Evolutionary conservation across 2,797 vertebrate genomes (phyloP).

Genomic region (Vultur gryphus): DNA sequence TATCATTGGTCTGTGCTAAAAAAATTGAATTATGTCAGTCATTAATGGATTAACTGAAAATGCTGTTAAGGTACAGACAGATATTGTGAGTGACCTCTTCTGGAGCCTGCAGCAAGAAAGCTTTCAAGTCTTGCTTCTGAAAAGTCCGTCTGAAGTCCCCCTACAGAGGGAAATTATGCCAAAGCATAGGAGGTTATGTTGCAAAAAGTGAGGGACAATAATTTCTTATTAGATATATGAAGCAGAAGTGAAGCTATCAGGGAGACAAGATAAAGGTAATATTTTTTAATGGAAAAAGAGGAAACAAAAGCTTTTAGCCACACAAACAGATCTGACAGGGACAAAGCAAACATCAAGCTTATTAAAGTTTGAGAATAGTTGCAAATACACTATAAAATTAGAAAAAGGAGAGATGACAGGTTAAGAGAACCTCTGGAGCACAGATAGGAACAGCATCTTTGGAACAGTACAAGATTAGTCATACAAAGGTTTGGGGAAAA

Average conservation of each 20-base stretch:
- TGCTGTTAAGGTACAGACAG: not conserved
- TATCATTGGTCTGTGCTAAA: not conserved
- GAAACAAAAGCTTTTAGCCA: not conserved
- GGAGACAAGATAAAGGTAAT: not conserved
- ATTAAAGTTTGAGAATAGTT: not conserved
- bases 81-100: not conserved
- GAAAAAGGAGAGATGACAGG: not conserved
- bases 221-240: not conserved
- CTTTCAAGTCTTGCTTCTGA: not conserved
- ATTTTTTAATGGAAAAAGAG: not conserved
- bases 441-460: not conserved
- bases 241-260: not conserved
- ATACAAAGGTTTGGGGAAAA: not conserved
- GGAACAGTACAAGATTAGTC: not conserved
- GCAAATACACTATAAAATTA: not conserved
- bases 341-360: not conserved
- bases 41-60: conserved; percentile 7
- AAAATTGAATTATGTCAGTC: not conserved
- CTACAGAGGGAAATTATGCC: not conserved
- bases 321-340: not conserved
- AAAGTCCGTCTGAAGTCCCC: not conserved
- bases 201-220: not conserved
- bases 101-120: not conserved
- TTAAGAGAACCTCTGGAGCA: not conserved
- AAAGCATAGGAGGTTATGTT: not conserved